Conservation (phyloP, 2,888 invertebrate species). For the Cephus pygmeus region DNA sequence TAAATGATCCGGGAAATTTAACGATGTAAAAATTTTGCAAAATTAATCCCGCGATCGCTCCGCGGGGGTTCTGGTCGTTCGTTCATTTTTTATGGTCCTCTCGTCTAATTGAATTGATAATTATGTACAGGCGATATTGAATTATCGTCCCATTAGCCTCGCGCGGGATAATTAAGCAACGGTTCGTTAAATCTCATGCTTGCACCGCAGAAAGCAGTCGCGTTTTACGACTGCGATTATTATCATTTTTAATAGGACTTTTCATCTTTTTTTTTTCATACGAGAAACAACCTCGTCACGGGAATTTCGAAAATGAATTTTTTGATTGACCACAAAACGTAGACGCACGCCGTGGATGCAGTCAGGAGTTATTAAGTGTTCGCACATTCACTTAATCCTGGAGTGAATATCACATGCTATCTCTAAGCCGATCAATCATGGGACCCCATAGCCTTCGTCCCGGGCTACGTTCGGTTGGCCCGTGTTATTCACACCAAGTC, state of each 20-base stretch:
- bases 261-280: not conserved
- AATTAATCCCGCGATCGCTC: not conserved
- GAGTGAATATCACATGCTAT: constrained; percentile 62
- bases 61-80: not conserved
- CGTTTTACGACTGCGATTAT: not conserved
- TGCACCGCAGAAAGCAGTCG: not conserved
- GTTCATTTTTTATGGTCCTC: constrained; percentile 51
- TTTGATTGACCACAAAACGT: not conserved
- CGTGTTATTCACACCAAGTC: constrained; percentile 61
- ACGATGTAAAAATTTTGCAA: not conserved
- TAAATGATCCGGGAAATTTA: not conserved
- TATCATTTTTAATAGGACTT: not conserved
- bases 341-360: not conserved
- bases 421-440: constrained; percentile 64
- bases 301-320: constrained; percentile 12
- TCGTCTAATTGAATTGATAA: constrained; percentile 60
- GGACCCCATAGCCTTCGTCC: constrained; percentile 31
- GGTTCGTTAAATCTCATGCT: constrained; percentile 47
- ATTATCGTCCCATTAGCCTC: constrained; percentile 48
- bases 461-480: constrained; percentile 35
- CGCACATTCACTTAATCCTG: constrained; percentile 64
- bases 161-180: constrained; percentile 39
- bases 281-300: not conserved
- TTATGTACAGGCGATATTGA: constrained; percentile 41
- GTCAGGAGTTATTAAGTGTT: constrained; percentile 38